Evolutionary conservation across 92 coral and sea anemone species (phyloP), one percentile per base, ranked within the genome.

Genomic region (Virgularia gustaviana): DNA sequence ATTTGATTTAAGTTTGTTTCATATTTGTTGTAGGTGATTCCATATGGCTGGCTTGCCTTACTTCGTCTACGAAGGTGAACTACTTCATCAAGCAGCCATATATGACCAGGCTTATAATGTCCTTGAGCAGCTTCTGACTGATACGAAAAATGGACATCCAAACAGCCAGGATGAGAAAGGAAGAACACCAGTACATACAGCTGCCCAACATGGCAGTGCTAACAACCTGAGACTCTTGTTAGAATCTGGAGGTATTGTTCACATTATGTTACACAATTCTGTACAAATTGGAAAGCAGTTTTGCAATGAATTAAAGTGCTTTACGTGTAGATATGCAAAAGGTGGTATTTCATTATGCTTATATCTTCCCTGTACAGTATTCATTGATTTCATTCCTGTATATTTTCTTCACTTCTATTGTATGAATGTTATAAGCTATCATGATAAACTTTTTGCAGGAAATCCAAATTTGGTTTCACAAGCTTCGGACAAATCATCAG

Each of bases 71-170:
- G 57, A 82, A 57, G 98, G 98, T 4, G 98, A 92, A 44, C 79
- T 92, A 45, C 49, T 92, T 1, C 98, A 92, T 53, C 98, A 89
- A 68, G 98, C 94, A 27, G 83, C 98, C n/a, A 92, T 92, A 71
- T 87, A 75, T 77, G 98, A 92, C 55, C 88, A 84, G 75, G 78
- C 73, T 20, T n/a, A n/a, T n/a, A 91, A 88, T 51, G 66, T 92
- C 52, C 95, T 92, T n/a, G 76, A 57, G 30, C 86, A 95, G 24
- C 79, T 92, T 23, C 86, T 92, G 0, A 58, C 71, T 42, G 82
- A 83, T 9, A 91, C 86, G 9, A 89, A 63, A 20, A 87, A 89
- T 34, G 98, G 98, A 15, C 86, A 89, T 70, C 83, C 98, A 5
- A 92, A 92, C 71, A 86, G 94, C 42, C 81, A 61, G 29, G 98